Evolutionary conservation across 2,797 vertebrate genomes (phyloP), one percentile per base, ranked within the genome.

Genomic region (Rhinatrema bivittatum): DNA sequence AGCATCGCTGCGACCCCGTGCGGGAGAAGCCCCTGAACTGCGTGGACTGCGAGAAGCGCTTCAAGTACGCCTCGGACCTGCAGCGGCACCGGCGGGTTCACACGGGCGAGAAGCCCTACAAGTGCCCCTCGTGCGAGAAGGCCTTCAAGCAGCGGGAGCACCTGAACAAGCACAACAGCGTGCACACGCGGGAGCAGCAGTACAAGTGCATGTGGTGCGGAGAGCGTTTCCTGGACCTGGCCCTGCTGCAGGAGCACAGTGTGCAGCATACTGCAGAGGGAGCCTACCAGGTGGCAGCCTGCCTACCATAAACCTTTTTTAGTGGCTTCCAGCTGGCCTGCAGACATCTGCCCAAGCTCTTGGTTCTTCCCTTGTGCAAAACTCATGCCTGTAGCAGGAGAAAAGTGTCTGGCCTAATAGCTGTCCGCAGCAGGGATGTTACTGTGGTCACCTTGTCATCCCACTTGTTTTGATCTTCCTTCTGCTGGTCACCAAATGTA

Each of bases 181-280:
- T 95, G 11, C 96, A 99, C 4, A 91, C 90, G 20, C 79, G 96
- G 1, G 94, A 98, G 68, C 91, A 93, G 59, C 94, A 97, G 81
- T 97, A 94, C 75, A 98, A 97, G 74, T 97, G 96, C 9, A 90
- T 96, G 32, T 98, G 96, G 96, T 99, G 96, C 0, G 94, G 95
- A 0, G 95, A 99, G 35, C 86, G 95, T 10, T 98, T 96, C 53
- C 88, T 92, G 57, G 94, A 98, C 74, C 74, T 99, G 68, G 87
- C 85, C 7, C 79, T 93, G 29, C 76, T 99, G 62, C 94, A 99
- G 85, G 95, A 97, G 60, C 95, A 99, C 76, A 98, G 93, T 0
- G 87, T 92, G 6, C 93, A 96, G 74, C 95, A 99, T 72, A 94
- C 93, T 0, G 84, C 90, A 0, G 92, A 98, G 28, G 86, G 88